A percentile compares a stretch with the other conserved stretches of the same genome.
These are phyloP conservation scores for Euspilapteryx auroguttella DNA, from an alignment of 2,888 invertebrate species.

Conservation along the genomic window DNA sequence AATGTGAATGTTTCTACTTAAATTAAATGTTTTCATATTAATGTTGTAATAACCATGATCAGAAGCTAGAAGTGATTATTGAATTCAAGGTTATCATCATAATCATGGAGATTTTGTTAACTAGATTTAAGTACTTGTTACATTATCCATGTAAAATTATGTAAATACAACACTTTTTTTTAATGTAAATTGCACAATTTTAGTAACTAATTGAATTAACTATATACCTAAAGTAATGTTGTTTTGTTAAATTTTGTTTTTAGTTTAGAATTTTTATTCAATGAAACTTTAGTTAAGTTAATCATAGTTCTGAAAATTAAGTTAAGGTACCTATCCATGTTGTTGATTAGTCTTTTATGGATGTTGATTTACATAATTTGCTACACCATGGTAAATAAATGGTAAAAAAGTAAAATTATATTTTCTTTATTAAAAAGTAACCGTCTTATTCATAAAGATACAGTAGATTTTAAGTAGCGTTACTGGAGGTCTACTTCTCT, in stretches of 20 bases:
- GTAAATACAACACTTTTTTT: conserved; percentile 1
- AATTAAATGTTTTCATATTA: too few relatives aligned
- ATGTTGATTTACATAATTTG: conserved; percentile 59
- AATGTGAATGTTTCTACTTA: too few relatives aligned
- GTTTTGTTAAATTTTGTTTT: conserved; percentile 32
- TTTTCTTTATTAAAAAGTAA: too few relatives aligned
- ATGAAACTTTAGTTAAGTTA: conserved; percentile 21
- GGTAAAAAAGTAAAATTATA: conserved; percentile 28
- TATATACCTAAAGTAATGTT: conserved; percentile 29
- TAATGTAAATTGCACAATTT: conserved; percentile 37
- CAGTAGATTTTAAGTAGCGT: too few relatives aligned
- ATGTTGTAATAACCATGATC: too few relatives aligned
- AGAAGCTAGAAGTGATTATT: too few relatives aligned
- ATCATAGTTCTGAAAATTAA: conserved; percentile 26
- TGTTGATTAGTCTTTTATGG: conserved; percentile 60
- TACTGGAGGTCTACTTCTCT: too few relatives aligned
- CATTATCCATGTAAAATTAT: conserved; percentile 21
- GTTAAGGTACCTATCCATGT: conserved; percentile 53
- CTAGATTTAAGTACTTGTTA: conserved; percentile 20
- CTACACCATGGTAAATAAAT: conserved; percentile 56
- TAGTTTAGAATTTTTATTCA: conserved; percentile 9
- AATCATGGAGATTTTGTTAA: conserved; percentile 22
- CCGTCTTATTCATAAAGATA: too few relatives aligned
- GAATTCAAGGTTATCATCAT: not conserved
- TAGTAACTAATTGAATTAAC: too few relatives aligned